phyloP scores from a whole-genome alignment of 53 echinoderm and acorn worm species.

The Mesocentrotus franciscanus region DNA sequence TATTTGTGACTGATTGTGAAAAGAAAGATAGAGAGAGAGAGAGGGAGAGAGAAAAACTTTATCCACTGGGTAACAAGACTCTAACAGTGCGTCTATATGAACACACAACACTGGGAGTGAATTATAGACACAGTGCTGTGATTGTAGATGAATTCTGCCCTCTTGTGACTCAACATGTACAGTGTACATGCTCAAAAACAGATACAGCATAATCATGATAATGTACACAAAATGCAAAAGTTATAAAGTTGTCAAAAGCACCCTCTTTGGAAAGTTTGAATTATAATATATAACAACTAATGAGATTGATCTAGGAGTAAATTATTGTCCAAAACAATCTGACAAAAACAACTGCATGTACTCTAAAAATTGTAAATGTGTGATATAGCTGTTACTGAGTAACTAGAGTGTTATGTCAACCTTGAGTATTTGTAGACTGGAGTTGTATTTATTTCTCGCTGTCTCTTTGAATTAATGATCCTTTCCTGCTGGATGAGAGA shows the following conservation, averaged over 20 bases:
- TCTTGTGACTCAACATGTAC: background rate
- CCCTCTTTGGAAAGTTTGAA: background rate
- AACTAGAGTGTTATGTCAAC: background rate
- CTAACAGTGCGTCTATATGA: background rate
- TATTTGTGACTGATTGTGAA: too few species aligned
- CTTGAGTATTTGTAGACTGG: background rate
- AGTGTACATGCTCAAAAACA: background rate
- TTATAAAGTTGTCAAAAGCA: background rate
- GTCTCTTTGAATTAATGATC: background rate
- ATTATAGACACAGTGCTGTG: background rate
- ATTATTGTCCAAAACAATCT: background rate
- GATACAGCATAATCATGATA: background rate
- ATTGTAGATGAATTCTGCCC: background rate
- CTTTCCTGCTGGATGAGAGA: background rate
- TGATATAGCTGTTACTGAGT: background rate
- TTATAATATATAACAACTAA: background rate
- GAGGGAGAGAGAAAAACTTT: background rate
- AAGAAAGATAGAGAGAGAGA: too few species aligned
- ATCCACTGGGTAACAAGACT: background rate
- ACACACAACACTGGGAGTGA: background rate
- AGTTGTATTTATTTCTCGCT: background rate
- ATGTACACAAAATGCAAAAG: background rate
- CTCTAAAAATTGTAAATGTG: background rate
- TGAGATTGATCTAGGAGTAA: background rate
- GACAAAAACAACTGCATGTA: background rate